Conservation (phyloP, 2,797 vertebrate genomes). For the Dendrocincla fuliginosa region DNA sequence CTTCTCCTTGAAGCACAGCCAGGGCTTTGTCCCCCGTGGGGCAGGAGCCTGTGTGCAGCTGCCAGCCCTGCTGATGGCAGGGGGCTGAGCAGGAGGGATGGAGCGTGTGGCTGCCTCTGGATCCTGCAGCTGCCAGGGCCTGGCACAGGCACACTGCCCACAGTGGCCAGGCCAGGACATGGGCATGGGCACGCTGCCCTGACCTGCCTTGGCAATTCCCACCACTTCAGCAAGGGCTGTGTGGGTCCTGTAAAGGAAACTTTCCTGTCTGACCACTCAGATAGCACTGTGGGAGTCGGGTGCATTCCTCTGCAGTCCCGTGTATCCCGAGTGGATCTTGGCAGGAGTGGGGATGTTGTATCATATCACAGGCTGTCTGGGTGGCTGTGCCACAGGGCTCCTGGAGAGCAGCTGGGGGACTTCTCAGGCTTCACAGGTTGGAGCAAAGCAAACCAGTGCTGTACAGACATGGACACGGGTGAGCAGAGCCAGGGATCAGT, state of each 20-base stretch:
- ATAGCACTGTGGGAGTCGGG: background rate
- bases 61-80: background rate
- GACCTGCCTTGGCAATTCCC: background rate
- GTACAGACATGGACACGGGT: accelerated
- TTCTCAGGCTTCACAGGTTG: accelerated
- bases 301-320: accelerated
- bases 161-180: background rate
- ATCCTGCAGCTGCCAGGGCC: background rate
- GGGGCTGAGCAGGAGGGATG: background rate
- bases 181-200: background rate
- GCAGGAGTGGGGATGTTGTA: background rate
- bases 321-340: background rate
- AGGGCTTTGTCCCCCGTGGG: background rate
- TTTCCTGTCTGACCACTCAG: accelerated
- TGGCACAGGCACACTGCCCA: background rate
- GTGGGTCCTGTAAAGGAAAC: background rate
- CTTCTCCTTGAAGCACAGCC: background rate
- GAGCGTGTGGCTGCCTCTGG: accelerated
- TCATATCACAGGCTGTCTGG: accelerated
- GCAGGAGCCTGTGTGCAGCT: background rate
- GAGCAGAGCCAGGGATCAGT: background rate
- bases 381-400: background rate
- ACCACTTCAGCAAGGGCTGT: background rate
- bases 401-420: background rate
- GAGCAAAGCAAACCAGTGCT: background rate